A percentile compares a stretch with the other conserved stretches of the same genome.
phyloP scores from a whole-genome alignment of 2,888 invertebrate species.

The Tinea pellionella region DNA sequence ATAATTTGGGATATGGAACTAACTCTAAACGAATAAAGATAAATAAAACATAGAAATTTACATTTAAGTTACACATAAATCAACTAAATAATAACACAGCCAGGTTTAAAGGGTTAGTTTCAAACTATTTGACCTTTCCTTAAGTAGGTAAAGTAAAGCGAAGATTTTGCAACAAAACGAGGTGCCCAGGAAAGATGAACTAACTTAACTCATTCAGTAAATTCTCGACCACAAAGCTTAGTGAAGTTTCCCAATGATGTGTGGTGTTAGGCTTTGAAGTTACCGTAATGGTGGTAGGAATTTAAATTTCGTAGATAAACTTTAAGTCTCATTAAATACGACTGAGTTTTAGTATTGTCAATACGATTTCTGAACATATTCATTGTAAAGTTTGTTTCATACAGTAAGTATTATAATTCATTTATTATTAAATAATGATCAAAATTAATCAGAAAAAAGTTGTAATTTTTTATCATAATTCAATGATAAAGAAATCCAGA shows the following conservation, averaged over 20 bases:
- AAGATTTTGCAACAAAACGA: conserved; percentile 3
- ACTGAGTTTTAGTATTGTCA: not conserved
- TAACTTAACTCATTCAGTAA: conserved; percentile 4
- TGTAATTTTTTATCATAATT: too few relatives aligned
- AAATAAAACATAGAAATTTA: too few relatives aligned
- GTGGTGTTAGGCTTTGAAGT: not conserved
- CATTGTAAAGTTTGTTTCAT: too few relatives aligned
- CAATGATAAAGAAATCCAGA: too few relatives aligned
- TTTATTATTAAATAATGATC: too few relatives aligned
- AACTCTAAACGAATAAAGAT: too few relatives aligned
- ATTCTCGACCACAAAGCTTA: conserved; percentile 6
- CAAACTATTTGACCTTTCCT: not conserved
- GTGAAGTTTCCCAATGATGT: conserved; percentile 2
- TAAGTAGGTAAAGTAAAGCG: not conserved
- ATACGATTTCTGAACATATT: too few relatives aligned
- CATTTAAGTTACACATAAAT: too few relatives aligned
- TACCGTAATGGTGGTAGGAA: not conserved
- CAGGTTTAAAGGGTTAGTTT: not conserved
- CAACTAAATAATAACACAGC: not conserved
- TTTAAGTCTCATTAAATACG: not conserved
- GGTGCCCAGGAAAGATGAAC: conserved; percentile 5
- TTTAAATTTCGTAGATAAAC: not conserved
- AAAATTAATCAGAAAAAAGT: too few relatives aligned
- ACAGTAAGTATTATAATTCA: too few relatives aligned
- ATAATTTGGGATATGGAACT: too few relatives aligned